Conservation (phyloP, 2,888 invertebrate genomes). For the Penaeus monodon region DNA sequence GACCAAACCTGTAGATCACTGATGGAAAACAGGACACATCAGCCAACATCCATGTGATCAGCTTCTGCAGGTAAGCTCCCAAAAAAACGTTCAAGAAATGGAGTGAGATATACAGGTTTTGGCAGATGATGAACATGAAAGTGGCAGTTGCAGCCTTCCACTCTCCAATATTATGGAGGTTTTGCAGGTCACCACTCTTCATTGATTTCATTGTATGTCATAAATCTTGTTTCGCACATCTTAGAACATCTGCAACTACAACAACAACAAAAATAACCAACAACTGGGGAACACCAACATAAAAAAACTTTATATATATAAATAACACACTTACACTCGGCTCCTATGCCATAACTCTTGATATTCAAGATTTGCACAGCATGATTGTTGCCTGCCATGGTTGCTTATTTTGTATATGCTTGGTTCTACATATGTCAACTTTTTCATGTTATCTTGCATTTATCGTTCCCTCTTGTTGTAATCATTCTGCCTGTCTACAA, state of each 20-base stretch:
- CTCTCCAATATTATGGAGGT: too few relatives aligned
- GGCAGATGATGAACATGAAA: background rate
- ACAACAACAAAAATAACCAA: constrained; percentile 28
- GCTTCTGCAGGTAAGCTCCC: constrained; percentile 45
- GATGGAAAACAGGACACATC: constrained; percentile 40
- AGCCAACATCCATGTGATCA: constrained; percentile 38
- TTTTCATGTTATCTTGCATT: too few relatives aligned
- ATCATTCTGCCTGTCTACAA: too few relatives aligned
- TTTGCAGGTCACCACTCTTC: too few relatives aligned
- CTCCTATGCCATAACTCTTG: constrained; percentile 17
- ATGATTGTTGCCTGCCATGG: constrained; percentile 24
- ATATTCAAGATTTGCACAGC: constrained; percentile 14
- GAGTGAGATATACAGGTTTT: constrained; percentile 6
- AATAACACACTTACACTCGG: constrained; percentile 6
- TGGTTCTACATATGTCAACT: background rate
- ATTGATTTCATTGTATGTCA: background rate
- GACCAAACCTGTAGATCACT: background rate
- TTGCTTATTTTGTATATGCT: constrained; percentile 8
- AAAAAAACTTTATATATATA: too few relatives aligned
- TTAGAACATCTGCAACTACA: too few relatives aligned
- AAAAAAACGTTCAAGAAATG: constrained; percentile 39
- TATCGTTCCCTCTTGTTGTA: too few relatives aligned
- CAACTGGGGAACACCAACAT: constrained; percentile 24
- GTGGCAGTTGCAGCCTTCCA: constrained; percentile 3
- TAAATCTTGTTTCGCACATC: constrained; percentile 6